Conservation (phyloP, 2,113 vertebrate genomes). For the Lota lota region DNA sequence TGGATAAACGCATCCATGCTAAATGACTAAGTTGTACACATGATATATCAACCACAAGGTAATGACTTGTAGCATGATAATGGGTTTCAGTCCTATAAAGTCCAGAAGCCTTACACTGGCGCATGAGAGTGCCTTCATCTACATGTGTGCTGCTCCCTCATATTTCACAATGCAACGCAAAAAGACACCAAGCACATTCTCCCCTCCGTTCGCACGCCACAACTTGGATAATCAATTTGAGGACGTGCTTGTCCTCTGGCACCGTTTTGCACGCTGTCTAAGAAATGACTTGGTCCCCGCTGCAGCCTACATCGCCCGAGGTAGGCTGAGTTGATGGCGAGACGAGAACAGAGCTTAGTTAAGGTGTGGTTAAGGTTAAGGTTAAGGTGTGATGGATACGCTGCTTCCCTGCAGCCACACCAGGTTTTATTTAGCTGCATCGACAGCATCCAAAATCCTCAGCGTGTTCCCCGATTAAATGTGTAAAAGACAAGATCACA, state of each 20-base stretch:
- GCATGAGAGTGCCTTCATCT: slow-evolving; percentile 3
- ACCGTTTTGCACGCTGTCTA: not conserved
- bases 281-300: slow-evolving; percentile 13
- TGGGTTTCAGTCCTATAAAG: not conserved
- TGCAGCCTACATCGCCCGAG: not conserved
- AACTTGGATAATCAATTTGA: slow-evolving; percentile 14
- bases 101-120: not conserved
- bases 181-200: not conserved
- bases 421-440: not conserved
- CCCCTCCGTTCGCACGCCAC: slow-evolving; percentile 1
- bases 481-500: not conserved
- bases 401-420: not conserved
- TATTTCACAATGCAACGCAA: not conserved
- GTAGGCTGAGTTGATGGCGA: not conserved
- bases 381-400: not conserved
- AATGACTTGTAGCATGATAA: slow-evolving; percentile 31
- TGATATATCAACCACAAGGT: no score
- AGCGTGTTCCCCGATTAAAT: not conserved
- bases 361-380: no score
- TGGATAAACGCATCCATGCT: no score
- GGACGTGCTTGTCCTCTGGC: slow-evolving; percentile 13
- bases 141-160: not conserved
- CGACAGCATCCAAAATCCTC: not conserved
- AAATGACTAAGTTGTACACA: no score
- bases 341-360: slow-evolving; percentile 12